Base-by-base conservation (phyloP, 2,888 invertebrate species). In the Cheilosia impressa region DNA sequence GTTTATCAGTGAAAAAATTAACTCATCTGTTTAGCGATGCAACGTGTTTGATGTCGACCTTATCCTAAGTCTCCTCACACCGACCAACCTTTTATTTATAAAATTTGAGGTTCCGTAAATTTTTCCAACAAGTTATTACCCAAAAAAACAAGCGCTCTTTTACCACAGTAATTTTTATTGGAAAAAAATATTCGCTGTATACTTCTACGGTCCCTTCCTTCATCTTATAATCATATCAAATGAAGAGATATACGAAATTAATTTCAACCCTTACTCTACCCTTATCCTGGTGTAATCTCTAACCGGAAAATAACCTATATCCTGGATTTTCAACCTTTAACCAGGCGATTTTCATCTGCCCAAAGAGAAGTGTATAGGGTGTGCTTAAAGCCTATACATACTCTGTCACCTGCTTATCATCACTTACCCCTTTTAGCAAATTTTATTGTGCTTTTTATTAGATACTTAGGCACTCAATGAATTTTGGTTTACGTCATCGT, bases 211-310 rank as follows among this genome's bases (percentile, higher is more conserved):
- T 38, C 10, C 0, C 13, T 38, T 47, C 45, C 17, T 7, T 47
- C 19, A 6, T 17, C 9, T 47, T 9, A 17, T 47, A 2, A n/a
- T 6, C 45, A 17, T 43, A 27, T 66, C 17, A 66, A 15, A 22
- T 66, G 65, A 52, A 27, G 55, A 53, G 53, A 66, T 53, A 66
- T 43, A n/a, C 53, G 43, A 66, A 66, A 66, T 66, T 66, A 66
- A 66, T 66, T 66, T 53, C 13, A 7, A 41, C 41, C 66, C 24
- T 50, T 27, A 7, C 66, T 24, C 17, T 41, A 1, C 10, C 10
- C 17, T 52, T 41, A 13, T 53, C 41, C 7, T 6, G 41, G n/a
- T 15, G 53, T 53, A 53, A 53, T 66, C 53, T 43, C 53, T 43
- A 55, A 24, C 53, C 43, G 66, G 41, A 31, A 66, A 66, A 43